Percentiles rank a stretch among this genome's conserved stretches.
Evolutionary conservation across 2,797 vertebrate species (phyloP).

Genomic region (Anguilla obscura): DNA sequence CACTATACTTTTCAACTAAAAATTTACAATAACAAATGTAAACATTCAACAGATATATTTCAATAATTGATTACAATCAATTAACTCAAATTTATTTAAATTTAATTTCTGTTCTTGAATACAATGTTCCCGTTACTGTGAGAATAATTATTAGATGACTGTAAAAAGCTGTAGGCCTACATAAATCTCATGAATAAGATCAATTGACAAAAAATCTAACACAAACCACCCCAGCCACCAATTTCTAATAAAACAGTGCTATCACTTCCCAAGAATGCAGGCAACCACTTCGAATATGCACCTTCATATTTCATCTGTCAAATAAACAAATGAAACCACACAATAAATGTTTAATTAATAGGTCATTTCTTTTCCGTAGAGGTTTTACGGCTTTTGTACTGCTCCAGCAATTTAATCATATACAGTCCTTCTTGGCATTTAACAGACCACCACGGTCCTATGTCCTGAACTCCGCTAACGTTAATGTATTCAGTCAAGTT

Average conservation of each 20-base stretch:
- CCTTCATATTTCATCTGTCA: background rate
- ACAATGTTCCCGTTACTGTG: no score
- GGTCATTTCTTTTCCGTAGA: background rate
- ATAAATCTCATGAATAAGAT: no score
- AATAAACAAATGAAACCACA: background rate
- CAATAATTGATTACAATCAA: background rate
- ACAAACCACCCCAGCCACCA: no score
- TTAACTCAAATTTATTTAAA: background rate
- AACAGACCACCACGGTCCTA: background rate
- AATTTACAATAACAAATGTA: background rate
- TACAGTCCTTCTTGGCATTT: no score
- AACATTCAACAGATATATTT: background rate
- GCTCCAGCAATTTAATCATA: no score
- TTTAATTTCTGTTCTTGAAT: background rate
- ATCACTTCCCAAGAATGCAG: background rate
- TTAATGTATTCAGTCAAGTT: background rate
- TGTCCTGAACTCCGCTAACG: background rate
- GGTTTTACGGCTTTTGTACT: background rate
- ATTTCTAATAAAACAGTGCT: background rate
- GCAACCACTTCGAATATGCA: background rate
- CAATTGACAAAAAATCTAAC: background rate
- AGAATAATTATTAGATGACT: no score
- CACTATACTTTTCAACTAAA: background rate
- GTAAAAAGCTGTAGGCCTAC: no score
- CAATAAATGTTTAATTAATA: no score